phyloP scores from a whole-genome alignment of 2,888 invertebrate genomes.

The Osmoderma eremita region DNA sequence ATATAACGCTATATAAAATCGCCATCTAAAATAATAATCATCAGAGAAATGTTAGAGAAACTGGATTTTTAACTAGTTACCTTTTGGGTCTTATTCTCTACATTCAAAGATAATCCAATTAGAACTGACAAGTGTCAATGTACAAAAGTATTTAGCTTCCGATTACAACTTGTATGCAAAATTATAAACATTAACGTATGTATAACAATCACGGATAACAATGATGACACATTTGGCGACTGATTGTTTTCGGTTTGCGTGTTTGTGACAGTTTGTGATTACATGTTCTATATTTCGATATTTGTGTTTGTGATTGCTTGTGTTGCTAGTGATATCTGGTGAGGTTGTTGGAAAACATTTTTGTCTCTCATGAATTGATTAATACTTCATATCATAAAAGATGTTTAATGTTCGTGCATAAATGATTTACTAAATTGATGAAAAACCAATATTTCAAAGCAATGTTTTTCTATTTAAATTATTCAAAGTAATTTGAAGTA shows the following conservation, averaged over 20 bases:
- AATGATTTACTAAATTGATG: too few relatives aligned
- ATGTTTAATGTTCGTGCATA: too few relatives aligned
- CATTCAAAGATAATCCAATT: constrained; percentile 32
- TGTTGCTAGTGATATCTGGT: too few relatives aligned
- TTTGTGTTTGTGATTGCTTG: too few relatives aligned
- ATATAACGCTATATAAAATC: constrained; percentile 88
- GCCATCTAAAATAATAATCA: constrained; percentile 75
- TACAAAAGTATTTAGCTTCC: neutral
- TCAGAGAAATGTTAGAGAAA: neutral
- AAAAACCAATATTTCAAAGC: too few relatives aligned
- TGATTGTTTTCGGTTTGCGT: neutral
- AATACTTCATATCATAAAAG: too few relatives aligned
- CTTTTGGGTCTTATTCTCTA: constrained; percentile 25
- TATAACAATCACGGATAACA: constrained; percentile 29
- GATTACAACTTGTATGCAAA: constrained; percentile 8
- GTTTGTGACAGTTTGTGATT: too few relatives aligned
- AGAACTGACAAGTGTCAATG: neutral
- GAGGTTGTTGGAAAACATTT: too few relatives aligned
- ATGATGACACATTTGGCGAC: constrained; percentile 30
- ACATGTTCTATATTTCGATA: too few relatives aligned
- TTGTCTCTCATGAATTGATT: too few relatives aligned
- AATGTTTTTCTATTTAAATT: too few relatives aligned
- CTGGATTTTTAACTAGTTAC: neutral
- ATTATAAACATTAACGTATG: constrained; percentile 5
- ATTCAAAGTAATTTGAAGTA: too few relatives aligned